Base-by-base conservation (phyloP, 2,113 vertebrate genomes). In the Amphiprion ocellaris region DNA sequence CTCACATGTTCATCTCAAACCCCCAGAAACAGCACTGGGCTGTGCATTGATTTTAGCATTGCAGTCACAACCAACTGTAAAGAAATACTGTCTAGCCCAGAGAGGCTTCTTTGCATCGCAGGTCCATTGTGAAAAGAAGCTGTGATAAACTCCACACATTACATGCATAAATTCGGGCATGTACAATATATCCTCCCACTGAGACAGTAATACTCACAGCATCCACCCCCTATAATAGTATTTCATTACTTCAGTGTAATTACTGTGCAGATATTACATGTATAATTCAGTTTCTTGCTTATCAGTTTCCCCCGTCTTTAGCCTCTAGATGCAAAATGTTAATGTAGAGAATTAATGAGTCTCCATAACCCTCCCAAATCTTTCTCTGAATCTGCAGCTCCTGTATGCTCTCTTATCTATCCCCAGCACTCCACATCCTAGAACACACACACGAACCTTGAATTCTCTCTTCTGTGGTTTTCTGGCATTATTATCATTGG, bases 241-340 rank as follows among this genome's bases (percentile, higher is more conserved):
- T 65, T 71, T 81, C 44, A 77, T 84, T 77, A 78, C 47, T 64
- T 77, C 37, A 44, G 15, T 79, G 56, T 79, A 80, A 89, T 78
- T 80, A 71, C 79, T 69, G 37, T 63, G 55, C 77, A 75, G 68
- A 68, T 78, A 78, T 80, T 81, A 66, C 70, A 70, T 90, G 64
- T 70, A 82, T 90, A 83, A 73, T 83, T 87, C 84, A 89, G 77
- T 75, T 86, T 81, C 70, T 68, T 71, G 81, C 62, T 23, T 67
- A 89, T 83, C 54, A 41, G 33, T 79, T 66, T 82, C 50, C 47
- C 60, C 17, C 6, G 30, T 81, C 52, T 83, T 76, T 65, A 69
- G 67, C 69, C 81, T 76, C 71, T 77, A 84, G 81, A 83, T 71
- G 73, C 70, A 68, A 86, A 87, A 88, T 87, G 71, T 83, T 82